Percentiles rank a stretch among this genome's conserved stretches.
phyloP scores from a whole-genome alignment of 2,113 vertebrate genomes.

The Corvus cornix region DNA sequence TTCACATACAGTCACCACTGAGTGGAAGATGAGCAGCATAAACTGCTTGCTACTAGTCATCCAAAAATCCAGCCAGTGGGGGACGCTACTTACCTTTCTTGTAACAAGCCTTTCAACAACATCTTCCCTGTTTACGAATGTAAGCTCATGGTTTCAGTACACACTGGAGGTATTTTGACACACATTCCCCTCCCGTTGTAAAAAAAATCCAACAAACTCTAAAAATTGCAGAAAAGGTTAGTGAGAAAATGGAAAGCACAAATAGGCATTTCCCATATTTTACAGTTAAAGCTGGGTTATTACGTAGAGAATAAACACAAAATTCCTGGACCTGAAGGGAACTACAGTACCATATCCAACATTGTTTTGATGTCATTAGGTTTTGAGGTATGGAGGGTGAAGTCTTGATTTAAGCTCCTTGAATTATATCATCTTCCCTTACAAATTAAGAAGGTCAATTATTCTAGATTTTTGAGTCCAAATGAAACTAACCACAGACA shows the following conservation, averaged over 20 bases:
- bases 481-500: background rate
- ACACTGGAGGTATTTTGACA: background rate
- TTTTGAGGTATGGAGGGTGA: background rate
- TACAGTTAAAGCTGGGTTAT: background rate
- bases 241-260: background rate
- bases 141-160: background rate
- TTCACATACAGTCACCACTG: background rate
- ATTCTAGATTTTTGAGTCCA: background rate
- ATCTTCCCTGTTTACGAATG: background rate
- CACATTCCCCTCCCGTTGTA: too few species aligned
- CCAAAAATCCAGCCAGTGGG: background rate
- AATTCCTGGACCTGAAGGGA: background rate
- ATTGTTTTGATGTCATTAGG: background rate
- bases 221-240: background rate
- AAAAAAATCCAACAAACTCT: background rate
- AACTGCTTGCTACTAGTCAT: background rate
- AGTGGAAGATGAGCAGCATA: background rate
- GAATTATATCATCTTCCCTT: background rate
- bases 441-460: background rate
- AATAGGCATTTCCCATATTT: background rate
- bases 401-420: background rate
- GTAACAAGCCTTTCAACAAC: background rate
- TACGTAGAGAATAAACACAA: background rate
- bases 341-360: background rate
- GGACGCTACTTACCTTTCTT: background rate